phyloP scores from a whole-genome alignment of 2,888 invertebrate species.

The Pelosia muscerda region DNA sequence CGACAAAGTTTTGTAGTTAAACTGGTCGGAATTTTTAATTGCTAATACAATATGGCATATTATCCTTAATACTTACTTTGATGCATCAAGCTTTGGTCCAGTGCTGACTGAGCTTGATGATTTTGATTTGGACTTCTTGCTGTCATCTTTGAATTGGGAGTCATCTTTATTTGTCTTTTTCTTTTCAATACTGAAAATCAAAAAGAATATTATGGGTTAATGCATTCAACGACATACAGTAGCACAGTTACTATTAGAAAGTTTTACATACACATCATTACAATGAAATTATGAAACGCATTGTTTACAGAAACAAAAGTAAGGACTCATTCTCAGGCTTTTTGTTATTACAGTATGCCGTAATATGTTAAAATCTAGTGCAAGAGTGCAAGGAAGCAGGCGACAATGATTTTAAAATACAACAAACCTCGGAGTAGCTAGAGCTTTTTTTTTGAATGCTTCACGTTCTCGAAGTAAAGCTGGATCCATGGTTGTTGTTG shows the following conservation, averaged over 20 bases:
- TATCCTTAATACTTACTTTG: slow-evolving; percentile 86
- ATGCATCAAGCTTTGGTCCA: slow-evolving; percentile 91
- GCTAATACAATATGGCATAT: too few species aligned
- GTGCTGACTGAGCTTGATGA: slow-evolving; percentile 87
- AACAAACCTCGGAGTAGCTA: slow-evolving; percentile 88
- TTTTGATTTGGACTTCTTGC: slow-evolving; percentile 90
- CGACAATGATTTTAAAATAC: background rate
- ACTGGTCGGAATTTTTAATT: too few species aligned
- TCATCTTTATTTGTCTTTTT: slow-evolving; percentile 89
- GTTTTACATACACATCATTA: background rate
- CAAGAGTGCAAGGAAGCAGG: background rate
- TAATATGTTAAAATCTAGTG: background rate
- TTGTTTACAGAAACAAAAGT: background rate
- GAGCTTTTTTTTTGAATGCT: slow-evolving; percentile 96
- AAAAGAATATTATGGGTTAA: background rate
- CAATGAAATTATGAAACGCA: background rate
- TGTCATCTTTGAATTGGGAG: slow-evolving; percentile 89
- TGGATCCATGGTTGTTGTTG: slow-evolving; percentile 93
- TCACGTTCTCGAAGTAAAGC: slow-evolving; percentile 96
- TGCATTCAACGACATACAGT: background rate
- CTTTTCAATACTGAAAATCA: slow-evolving; percentile 91
- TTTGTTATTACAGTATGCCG: background rate
- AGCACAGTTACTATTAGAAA: background rate
- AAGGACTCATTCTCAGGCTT: background rate
- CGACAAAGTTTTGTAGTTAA: too few species aligned